Conservation (phyloP, 2,888 invertebrate genomes). For the Scaptomyza flava region DNA sequence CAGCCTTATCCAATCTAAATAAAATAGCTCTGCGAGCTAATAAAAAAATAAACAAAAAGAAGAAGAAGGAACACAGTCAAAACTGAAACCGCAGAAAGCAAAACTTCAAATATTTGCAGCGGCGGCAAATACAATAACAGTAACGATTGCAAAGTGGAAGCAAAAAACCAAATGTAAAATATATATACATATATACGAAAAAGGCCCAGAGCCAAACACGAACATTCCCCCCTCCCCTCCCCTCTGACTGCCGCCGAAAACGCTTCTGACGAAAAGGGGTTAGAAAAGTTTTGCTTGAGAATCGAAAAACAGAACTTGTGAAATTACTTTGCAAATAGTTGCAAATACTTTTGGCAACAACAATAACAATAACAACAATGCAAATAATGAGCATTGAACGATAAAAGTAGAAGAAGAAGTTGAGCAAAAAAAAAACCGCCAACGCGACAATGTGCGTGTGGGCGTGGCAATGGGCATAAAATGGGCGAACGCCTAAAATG, state of each 20-base stretch:
- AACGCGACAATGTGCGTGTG: conserved; percentile 26
- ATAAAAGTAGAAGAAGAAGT: conserved; percentile 47
- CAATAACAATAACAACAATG: conserved; percentile 27
- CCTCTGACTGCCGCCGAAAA: background rate
- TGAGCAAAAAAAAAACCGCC: too few relatives aligned
- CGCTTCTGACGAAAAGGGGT: background rate
- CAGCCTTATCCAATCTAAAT: conserved; percentile 22
- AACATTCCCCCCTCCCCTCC: background rate
- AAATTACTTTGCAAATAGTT: conserved; percentile 73
- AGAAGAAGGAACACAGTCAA: background rate
- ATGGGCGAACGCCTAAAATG: conserved; percentile 26
- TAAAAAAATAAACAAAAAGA: background rate
- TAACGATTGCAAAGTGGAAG: conserved; percentile 33
- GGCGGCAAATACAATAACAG: conserved; percentile 58
- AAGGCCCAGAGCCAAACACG: conserved; percentile 12
- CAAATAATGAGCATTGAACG: conserved; percentile 68
- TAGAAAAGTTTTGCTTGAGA: conserved; percentile 38
- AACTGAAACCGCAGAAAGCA: conserved; percentile 54
- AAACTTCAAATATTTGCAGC: conserved; percentile 65
- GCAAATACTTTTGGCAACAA: conserved; percentile 42
- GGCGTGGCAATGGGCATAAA: conserved; percentile 31
- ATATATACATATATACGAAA: background rate
- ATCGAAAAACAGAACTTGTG: conserved; percentile 70
- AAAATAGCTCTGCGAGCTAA: conserved; percentile 8
- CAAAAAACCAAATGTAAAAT: conserved; percentile 36